Conservation (phyloP, 2,797 vertebrate species). For the Sebastes aleutianus region DNA sequence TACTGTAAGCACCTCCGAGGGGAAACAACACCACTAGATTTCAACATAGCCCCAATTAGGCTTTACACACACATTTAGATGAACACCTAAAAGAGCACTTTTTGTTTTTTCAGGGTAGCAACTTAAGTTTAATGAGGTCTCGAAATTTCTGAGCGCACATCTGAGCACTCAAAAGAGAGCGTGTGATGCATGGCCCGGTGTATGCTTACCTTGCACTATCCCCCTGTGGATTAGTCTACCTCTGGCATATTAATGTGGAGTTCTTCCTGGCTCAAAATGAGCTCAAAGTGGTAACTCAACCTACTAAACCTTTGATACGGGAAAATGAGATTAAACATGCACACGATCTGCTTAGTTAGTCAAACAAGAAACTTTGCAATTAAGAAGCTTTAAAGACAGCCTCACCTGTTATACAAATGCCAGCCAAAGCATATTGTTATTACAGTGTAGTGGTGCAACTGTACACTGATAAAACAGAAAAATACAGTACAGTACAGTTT, state of each 20-base stretch:
- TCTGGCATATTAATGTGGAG: slow-evolving; percentile 6
- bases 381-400: neutral
- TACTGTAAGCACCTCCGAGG: slow-evolving; percentile 17
- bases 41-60: slow-evolving; percentile 28
- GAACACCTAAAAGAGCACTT: slow-evolving; percentile 10
- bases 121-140: slow-evolving; percentile 31
- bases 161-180: neutral
- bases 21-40: slow-evolving; percentile 12
- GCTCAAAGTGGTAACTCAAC: neutral
- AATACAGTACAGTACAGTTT: neutral
- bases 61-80: slow-evolving; percentile 20
- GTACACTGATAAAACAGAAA: neutral
- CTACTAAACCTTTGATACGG: neutral
- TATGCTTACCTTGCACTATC: slow-evolving; percentile 42
- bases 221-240: slow-evolving; percentile 10
- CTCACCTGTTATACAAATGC: neutral
- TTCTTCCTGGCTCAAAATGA: neutral
- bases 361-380: neutral
- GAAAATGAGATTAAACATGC: neutral
- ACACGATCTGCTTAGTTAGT: neutral
- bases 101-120: neutral
- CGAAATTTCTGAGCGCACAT: slow-evolving; percentile 15
- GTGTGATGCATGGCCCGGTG: slow-evolving; percentile 5
- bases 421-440: neutral
- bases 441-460: neutral